These are phyloP conservation scores for Drosophila ustulata DNA, from an alignment of 2,888 invertebrate species.

Conservation along the genomic window DNA sequence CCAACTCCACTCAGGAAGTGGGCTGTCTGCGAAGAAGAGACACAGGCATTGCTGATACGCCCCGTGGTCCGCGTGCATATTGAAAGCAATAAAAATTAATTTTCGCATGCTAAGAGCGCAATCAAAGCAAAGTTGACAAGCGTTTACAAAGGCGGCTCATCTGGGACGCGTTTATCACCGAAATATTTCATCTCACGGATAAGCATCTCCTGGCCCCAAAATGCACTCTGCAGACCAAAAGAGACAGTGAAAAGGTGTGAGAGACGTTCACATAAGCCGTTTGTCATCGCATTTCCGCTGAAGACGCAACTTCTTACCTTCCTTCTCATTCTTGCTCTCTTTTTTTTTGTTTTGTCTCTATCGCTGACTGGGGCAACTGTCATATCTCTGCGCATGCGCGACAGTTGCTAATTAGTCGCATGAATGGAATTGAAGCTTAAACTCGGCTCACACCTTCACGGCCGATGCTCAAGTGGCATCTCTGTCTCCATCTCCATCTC, in stretches of 20 bases:
- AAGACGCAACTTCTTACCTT: constrained; percentile 37
- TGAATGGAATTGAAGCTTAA: constrained; percentile 83
- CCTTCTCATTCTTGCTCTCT: neutral
- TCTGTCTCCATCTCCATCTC: neutral
- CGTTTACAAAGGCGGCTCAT: constrained; percentile 75
- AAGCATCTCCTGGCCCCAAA: constrained; percentile 68
- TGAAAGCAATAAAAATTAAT: constrained; percentile 78
- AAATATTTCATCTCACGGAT: constrained; percentile 83
- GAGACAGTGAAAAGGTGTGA: constrained; percentile 54
- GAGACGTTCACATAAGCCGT: constrained; percentile 53
- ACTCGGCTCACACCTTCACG: constrained; percentile 78
- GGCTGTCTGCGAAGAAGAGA: constrained; percentile 40
- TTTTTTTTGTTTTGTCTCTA: neutral
- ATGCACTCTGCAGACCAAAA: constrained; percentile 24
- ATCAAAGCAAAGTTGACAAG: constrained; percentile 78
- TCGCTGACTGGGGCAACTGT: constrained; percentile 38
- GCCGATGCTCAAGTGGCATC: neutral
- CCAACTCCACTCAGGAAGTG: constrained; percentile 58
- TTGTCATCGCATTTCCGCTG: constrained; percentile 82
- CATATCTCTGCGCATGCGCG: constrained; percentile 80
- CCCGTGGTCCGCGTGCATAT: constrained; percentile 69
- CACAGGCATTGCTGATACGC: constrained; percentile 67
- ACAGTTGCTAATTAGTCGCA: constrained; percentile 84
- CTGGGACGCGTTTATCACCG: constrained; percentile 70
- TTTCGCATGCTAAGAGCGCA: constrained; percentile 76